phyloP scores from a whole-genome alignment of 2,797 vertebrate genomes.

The Sebastolobus alascanus region DNA sequence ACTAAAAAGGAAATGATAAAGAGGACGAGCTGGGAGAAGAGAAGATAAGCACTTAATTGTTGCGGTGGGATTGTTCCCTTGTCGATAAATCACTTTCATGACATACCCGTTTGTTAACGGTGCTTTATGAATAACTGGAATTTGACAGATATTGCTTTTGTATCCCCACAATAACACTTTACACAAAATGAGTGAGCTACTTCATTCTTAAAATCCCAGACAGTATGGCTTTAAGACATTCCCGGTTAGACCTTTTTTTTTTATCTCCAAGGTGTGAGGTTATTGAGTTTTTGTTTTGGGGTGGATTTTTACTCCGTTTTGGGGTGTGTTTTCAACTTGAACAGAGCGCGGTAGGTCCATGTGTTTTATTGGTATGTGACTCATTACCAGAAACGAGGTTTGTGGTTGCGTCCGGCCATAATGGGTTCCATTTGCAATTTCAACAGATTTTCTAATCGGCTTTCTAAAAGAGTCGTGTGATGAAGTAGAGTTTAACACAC shows the following conservation, averaged over 20 bases:
- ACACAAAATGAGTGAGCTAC: not conserved
- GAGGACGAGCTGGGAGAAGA: not conserved
- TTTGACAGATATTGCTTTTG: not conserved
- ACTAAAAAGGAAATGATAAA: not conserved
- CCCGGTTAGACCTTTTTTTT: not conserved
- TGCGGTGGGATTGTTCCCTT: not conserved
- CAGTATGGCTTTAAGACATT: not conserved
- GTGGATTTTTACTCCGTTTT: conserved; percentile 5
- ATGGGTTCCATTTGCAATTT: conserved; percentile 62
- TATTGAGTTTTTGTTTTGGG: not conserved
- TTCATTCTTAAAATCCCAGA: not conserved
- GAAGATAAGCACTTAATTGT: not conserved
- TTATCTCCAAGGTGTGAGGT: not conserved
- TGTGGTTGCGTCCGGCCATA: conserved; percentile 47
- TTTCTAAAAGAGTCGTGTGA: conserved; percentile 34
- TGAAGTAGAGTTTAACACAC: conserved; percentile 27
- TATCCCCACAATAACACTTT: not conserved
- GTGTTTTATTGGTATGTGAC: conserved; percentile 56
- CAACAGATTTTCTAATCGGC: conserved; percentile 47
- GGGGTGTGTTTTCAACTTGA: conserved; percentile 13
- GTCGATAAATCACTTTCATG: not conserved
- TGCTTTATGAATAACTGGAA: not conserved
- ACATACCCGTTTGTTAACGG: not conserved
- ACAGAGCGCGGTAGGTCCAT: conserved; percentile 36
- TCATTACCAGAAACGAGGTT: conserved; percentile 58